Evolutionary conservation across 2,888 invertebrate genomes (phyloP), one percentile per base, ranked within the genome.

Genomic region (Tenthredo notha): DNA sequence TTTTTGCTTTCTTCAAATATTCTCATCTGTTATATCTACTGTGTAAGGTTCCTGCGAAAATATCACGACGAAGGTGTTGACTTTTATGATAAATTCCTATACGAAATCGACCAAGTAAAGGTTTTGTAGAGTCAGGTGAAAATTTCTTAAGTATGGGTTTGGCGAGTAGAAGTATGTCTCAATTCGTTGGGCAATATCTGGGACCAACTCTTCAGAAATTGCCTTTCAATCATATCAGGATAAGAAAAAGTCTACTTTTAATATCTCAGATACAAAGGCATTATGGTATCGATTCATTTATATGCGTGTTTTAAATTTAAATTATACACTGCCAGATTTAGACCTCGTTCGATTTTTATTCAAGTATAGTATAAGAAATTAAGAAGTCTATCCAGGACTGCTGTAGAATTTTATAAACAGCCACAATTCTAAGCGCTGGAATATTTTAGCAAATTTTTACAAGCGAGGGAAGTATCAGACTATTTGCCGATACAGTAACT

Each of bases 61-160:
- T 98, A 98, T 93, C 94, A 95, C 85, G 94, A 95, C 82, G 94
- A 96, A 40, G 95, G 95, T 40, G 94, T 95, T 84, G 94, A 94
- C 18, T 95, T 96, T 89, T 98, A 37, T 37, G 98, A 98, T 97
- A 96, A 0, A 94, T 98, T 67, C 97, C 98, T 0, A 96, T 97
- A 0, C 97, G 97, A 58, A 98, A 98, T 92, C 98, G 98, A 92
- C 98, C 98, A 0, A 92, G 95, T 18, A 96, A 96, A 90, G 96
- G 96, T 18, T 94, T 96, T 5, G 88, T 96, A 0, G 84, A 85
- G 43, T 77, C 85, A 37, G 70, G 70, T 3, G 84, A 85, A 67
- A 43, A 75, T 33, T 85, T 77, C 6, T 78, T 78, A 18, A 84
- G 84, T 15, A 85, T 85, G 85, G 85, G 85, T 21, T 85, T 84